Conservation (phyloP, 2,797 vertebrate species). For the Halcyon chelicuti region DNA sequence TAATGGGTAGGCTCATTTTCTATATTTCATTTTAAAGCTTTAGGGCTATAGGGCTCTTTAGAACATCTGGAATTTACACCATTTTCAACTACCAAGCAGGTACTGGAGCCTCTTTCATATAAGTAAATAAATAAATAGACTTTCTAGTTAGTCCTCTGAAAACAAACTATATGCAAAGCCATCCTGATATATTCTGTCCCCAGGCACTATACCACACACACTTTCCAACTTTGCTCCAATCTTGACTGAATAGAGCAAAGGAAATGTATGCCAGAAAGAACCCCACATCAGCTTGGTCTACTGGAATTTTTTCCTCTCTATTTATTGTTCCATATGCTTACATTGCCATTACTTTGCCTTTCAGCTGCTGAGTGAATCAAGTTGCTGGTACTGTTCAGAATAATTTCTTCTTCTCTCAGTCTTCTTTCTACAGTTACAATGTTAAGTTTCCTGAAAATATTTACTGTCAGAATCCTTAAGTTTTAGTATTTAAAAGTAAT, state of each 20-base stretch:
- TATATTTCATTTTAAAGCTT: background rate
- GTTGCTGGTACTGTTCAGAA: background rate
- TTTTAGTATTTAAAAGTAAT: background rate
- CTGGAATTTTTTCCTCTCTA: background rate
- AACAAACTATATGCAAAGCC: background rate
- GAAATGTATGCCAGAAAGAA: background rate
- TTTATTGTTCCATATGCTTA: background rate
- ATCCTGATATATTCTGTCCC: background rate
- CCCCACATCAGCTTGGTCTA: background rate
- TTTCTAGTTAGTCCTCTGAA: background rate
- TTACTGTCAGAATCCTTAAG: background rate
- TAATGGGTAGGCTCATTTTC: background rate
- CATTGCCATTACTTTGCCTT: background rate
- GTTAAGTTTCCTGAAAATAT: background rate
- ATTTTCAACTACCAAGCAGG: background rate
- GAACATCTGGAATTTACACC: background rate
- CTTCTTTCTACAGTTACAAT: background rate
- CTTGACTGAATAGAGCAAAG: background rate
- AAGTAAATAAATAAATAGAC: background rate
- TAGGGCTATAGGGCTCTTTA: background rate
- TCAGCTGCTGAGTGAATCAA: background rate
- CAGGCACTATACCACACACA: background rate
- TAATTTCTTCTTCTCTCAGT: background rate
- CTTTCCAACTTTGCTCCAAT: background rate
- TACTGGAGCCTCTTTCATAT: background rate